Base-by-base conservation (phyloP, 2,888 invertebrate genomes). In the Rosalia funebris region DNA sequence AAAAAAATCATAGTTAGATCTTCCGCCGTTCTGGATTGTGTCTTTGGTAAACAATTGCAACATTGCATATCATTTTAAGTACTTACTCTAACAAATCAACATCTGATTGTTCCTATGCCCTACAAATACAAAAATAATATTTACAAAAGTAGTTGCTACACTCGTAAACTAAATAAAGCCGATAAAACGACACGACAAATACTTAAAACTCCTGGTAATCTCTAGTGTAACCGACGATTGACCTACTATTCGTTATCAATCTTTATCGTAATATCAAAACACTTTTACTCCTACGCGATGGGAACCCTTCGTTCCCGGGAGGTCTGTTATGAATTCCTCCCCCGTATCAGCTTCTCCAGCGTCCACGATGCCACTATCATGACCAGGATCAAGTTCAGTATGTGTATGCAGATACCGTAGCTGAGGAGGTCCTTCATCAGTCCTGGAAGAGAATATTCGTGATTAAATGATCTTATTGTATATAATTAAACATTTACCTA, bases 401-500 rank as follows among this genome's bases (percentile, higher is more conserved):
- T 84, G 60, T 89, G 87, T 63, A 91, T 86, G 60, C 88, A 88
- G 0, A 85, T 72, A 1, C 85, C 75, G 72, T 88, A 91, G 65
- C 89, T 90, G 0, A 87, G 86, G 54, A 83, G 84, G 72, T 91
- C 91, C 69, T 90, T 84, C 48, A 90, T 82, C 85, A 87, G 88
- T 14, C 90, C 89, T 72, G 83, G 74, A 81, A 86, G 66, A n/a
- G n/a, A 58, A 15, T 63, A 50, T 59, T 12, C 15, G 53, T 9
- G 31, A 34, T 2, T n/a, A 34, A 7, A n/a, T 34, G 7, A 34
- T 34, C 2, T 34, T 34, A n/a, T 34, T 34, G 3, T 34, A 2
- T 34, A 11, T 34, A 34, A n/a, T n/a, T 25, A 25, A 54, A 17
- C 20, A 62, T 71, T 70, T 70, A 80, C 81, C 82, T 59, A 86